phyloP scores from a whole-genome alignment of 1,140 invertebrate species.

The Epicauta chinensis region DNA sequence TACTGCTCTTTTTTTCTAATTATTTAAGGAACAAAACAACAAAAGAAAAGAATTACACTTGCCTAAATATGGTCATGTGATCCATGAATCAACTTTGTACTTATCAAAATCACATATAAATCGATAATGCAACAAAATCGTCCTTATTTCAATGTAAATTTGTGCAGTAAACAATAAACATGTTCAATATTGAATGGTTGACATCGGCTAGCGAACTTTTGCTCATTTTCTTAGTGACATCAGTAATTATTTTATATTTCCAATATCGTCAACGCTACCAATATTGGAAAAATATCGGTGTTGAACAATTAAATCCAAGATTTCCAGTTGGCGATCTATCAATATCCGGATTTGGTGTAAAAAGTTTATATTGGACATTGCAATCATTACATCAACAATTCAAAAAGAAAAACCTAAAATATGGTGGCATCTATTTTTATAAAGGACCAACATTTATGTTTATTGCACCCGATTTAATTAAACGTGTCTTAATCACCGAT shows the following conservation, averaged over 20 bases:
- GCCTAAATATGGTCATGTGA: no score
- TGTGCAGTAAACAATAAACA: no score
- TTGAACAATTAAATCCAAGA: constrained; percentile 16
- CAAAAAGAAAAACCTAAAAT: constrained; percentile 21
- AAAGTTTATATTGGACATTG: constrained; percentile 10
- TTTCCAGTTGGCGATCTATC: constrained; percentile 19
- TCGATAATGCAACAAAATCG: no score
- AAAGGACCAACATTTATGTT: constrained; percentile 24
- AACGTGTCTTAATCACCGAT: constrained; percentile 45
- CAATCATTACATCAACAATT: constrained; percentile 34
- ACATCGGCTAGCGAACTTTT: no score
- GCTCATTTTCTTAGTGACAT: no score
- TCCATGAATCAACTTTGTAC: no score
- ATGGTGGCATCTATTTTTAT: constrained; percentile 19
- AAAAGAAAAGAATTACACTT: no score
- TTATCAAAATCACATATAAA: no score
- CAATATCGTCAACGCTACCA: constrained; percentile 6
- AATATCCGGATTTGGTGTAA: constrained; percentile 2
- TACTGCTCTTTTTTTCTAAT: no score
- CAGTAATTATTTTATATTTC: not conserved
- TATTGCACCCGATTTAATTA: constrained; percentile 47
- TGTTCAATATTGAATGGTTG: no score
- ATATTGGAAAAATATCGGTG: constrained; percentile 21
- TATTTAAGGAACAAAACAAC: no score
- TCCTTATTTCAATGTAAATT: no score